Conservation (phyloP, 2,113 vertebrate genomes). For the Phocoena sinus region DNA sequence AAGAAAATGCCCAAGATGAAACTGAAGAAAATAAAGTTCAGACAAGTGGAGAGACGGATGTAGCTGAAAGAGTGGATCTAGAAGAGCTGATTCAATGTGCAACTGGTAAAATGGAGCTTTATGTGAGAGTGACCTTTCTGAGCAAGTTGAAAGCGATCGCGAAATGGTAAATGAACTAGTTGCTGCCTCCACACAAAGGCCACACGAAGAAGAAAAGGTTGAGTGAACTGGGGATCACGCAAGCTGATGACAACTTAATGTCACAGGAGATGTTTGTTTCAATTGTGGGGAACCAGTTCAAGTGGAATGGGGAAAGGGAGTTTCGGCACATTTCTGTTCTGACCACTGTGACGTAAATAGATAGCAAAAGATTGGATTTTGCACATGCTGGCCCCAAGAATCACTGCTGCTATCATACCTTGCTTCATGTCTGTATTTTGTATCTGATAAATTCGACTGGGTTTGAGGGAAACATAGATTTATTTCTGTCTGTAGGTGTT, state of each 20-base stretch:
- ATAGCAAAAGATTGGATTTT: not conserved
- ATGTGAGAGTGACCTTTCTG: not conserved
- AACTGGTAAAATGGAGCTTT: constrained; percentile 54
- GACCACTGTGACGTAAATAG: constrained; percentile 56
- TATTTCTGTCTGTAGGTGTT: constrained; percentile 47
- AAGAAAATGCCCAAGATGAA: constrained; percentile 54
- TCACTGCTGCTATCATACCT: constrained; percentile 40
- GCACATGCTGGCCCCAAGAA: constrained; percentile 3
- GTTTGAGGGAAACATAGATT: constrained; percentile 22
- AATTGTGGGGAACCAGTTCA: constrained; percentile 92
- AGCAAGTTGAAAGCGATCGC: constrained; percentile 78
- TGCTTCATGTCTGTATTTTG: not conserved
- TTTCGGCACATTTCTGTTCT: constrained; percentile 93
- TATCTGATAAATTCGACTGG: not conserved
- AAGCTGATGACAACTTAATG: constrained; percentile 84
- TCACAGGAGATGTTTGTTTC: constrained; percentile 91
- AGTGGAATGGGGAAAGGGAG: constrained; percentile 90
- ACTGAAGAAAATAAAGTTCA: constrained; percentile 55
- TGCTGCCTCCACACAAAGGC: constrained; percentile 79
- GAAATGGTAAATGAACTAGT: constrained; percentile 81
- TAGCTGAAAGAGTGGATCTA: not conserved
- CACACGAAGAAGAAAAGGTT: constrained; percentile 82
- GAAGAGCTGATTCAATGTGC: constrained; percentile 39
- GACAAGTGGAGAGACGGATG: not conserved
- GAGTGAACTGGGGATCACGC: constrained; percentile 83